A percentile compares a stretch with the other conserved stretches of the same genome.
Evolutionary conservation across 2,888 invertebrate genomes (phyloP).

Genomic region (Melieria picta): DNA sequence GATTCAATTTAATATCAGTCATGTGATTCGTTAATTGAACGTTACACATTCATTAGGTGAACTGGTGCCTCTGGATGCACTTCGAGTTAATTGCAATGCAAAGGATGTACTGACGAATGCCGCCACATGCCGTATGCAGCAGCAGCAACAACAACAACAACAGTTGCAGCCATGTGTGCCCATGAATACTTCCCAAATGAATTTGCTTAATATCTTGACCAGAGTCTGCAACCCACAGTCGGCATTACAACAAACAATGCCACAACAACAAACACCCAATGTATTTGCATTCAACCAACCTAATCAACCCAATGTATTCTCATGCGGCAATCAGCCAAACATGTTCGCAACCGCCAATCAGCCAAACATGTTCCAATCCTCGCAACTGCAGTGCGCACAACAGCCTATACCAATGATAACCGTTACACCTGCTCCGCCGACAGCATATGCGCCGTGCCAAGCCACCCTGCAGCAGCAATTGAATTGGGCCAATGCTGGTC

Average conservation of each 20-base stretch:
- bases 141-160: not conserved
- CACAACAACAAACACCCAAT: no score
- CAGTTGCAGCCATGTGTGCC: no score
- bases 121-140: not conserved
- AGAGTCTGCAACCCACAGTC: no score
- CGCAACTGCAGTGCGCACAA: not conserved
- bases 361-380: not conserved
- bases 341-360: constrained; percentile 14
- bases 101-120: constrained; percentile 35
- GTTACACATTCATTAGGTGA: constrained; percentile 37
- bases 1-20: no score
- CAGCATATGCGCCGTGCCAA: constrained; percentile 11
- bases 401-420: constrained; percentile 34
- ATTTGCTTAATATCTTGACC: no score
- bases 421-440: constrained; percentile 6
- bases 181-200: no score
- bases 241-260: no score
- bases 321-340: no score
- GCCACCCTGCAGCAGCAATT: constrained; percentile 50
- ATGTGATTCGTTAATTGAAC: no score
- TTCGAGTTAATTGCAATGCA: constrained; percentile 25
- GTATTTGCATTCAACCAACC: no score
- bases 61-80: constrained; percentile 41
- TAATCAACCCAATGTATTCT: no score
- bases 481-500: constrained; percentile 49